Percentiles rank a stretch among this genome's conserved stretches.
phyloP scores from a whole-genome alignment of 2,888 invertebrate species.

The Galerucella pusilla region DNA sequence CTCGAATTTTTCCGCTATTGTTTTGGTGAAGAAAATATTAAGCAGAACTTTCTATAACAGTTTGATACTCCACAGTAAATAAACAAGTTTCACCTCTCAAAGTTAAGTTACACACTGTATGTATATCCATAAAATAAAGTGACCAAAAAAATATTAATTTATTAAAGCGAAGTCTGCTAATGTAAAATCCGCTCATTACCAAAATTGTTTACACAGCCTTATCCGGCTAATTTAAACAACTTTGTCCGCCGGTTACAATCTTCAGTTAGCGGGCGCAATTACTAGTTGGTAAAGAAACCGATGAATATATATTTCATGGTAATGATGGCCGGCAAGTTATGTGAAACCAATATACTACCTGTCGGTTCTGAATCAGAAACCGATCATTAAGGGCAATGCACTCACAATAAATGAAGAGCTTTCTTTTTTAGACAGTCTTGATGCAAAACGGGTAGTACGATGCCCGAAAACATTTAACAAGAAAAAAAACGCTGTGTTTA shows the following conservation, averaged over 20 bases:
- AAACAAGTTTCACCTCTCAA: no score
- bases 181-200: conserved; percentile 14
- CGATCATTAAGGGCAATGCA: conserved; percentile 44
- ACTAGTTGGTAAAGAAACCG: conserved; percentile 21
- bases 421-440: conserved; percentile 30
- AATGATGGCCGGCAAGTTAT: conserved; percentile 35
- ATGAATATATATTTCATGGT: conserved; percentile 38
- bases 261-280: conserved; percentile 14
- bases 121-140: not conserved
- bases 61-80: no score
- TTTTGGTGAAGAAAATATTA: no score
- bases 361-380: conserved; percentile 40
- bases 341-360: conserved; percentile 34
- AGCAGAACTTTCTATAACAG: no score
- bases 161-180: not conserved
- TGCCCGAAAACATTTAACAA: not conserved
- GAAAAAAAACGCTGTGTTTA: not conserved
- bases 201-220: conserved; percentile 14
- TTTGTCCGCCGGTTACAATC: not conserved
- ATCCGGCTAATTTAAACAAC: conserved; percentile 4
- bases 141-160: not conserved
- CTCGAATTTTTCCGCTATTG: no score
- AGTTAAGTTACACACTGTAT: not conserved
- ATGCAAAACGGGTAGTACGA: not conserved
- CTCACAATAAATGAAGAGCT: conserved; percentile 39